Conservation (phyloP, 2,888 invertebrate species). For the Labia minor region DNA sequence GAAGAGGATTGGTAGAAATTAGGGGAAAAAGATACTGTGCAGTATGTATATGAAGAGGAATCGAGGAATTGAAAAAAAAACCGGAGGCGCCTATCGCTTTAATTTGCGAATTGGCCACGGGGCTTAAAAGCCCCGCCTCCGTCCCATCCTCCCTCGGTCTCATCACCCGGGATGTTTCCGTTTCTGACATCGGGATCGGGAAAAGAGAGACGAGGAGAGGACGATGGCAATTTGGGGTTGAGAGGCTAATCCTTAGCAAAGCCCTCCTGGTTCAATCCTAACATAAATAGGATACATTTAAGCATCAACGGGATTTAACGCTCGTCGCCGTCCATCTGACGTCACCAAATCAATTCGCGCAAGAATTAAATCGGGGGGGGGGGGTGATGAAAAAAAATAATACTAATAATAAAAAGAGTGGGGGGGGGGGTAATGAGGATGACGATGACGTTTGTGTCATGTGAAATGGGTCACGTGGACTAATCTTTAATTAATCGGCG, state of each 20-base stretch:
- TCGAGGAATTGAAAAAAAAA: too few relatives aligned
- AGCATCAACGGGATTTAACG: background rate
- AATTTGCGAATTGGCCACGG: slow-evolving; percentile 15
- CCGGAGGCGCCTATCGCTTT: background rate
- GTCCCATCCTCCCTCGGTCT: background rate
- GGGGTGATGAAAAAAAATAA: background rate
- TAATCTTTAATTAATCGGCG: background rate
- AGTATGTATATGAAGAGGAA: too few relatives aligned
- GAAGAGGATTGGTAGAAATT: too few relatives aligned
- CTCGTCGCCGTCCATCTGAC: background rate
- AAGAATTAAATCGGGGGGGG: background rate
- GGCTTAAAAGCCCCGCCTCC: background rate
- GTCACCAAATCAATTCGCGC: slow-evolving; percentile 13
- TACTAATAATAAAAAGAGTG: too few relatives aligned
- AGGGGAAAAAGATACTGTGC: too few relatives aligned
- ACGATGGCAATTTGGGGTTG: background rate
- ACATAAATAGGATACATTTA: slow-evolving; percentile 4
- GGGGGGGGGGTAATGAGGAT: too few relatives aligned
- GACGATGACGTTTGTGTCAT: too few relatives aligned
- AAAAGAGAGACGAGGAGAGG: background rate
- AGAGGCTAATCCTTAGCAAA: background rate
- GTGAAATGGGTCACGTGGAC: background rate
- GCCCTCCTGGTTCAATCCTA: slow-evolving; percentile 4
- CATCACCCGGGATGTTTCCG: too few relatives aligned
- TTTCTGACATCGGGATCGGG: background rate